A percentile compares a stretch with the other conserved stretches of the same genome.
phyloP scores from a whole-genome alignment of 2,888 invertebrate species.

The Cephonodes hylas region DNA sequence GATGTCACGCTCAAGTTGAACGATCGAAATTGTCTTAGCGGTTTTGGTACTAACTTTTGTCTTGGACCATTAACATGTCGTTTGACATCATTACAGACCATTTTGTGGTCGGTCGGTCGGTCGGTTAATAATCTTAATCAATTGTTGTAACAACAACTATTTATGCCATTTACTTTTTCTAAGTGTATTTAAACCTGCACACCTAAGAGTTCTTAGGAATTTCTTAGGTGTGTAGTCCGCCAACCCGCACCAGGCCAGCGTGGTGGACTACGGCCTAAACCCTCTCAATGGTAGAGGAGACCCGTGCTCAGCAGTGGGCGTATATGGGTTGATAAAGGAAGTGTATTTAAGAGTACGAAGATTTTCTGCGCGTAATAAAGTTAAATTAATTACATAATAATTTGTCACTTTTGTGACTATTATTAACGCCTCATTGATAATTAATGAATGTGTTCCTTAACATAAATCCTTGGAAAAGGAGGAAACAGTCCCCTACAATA shows the following conservation, averaged over 20 bases:
- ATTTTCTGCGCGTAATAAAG: neutral
- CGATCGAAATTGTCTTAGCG: constrained; percentile 58
- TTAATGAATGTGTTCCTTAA: neutral
- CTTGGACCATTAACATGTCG: constrained; percentile 24
- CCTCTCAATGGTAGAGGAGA: too few relatives aligned
- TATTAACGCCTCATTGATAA: neutral
- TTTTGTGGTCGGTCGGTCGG: neutral
- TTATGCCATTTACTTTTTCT: neutral
- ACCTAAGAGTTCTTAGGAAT: too few relatives aligned
- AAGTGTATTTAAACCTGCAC: too few relatives aligned
- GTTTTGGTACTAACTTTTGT: constrained; percentile 40
- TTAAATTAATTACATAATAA: neutral
- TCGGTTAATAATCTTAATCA: neutral
- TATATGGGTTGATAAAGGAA: too few relatives aligned
- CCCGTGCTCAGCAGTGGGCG: too few relatives aligned
- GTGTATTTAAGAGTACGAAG: neutral
- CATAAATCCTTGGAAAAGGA: too few relatives aligned
- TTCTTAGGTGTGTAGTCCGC: too few relatives aligned
- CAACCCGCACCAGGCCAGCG: too few relatives aligned
- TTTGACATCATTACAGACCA: neutral
- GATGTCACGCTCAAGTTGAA: constrained; percentile 75
- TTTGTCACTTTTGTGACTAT: neutral
- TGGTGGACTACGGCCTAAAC: too few relatives aligned
- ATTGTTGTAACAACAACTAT: neutral
- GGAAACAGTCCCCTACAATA: too few relatives aligned